Conservation (phyloP, 2,888 invertebrate genomes). For the Gryllus longicercus region DNA sequence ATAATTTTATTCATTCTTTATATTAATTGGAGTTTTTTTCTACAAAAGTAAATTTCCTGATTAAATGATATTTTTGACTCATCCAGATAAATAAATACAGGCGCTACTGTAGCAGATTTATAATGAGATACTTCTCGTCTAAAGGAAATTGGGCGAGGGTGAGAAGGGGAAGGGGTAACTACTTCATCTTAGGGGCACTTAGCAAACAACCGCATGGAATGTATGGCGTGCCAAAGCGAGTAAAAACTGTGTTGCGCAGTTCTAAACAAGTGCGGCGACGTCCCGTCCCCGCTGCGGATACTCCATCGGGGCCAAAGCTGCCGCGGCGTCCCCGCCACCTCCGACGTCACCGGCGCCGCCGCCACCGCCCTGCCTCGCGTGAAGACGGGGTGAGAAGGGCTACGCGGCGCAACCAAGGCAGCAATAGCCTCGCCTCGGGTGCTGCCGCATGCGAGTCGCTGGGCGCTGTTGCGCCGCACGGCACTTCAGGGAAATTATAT, state of each 20-base stretch:
- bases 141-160: no score
- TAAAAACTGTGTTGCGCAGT: not conserved
- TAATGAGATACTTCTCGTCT: no score
- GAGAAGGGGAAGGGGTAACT: not conserved
- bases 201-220: not conserved
- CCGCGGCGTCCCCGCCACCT: not conserved
- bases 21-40: no score
- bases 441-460: not conserved
- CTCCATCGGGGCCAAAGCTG: not conserved
- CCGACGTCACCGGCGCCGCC: not conserved
- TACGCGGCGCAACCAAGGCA: not conserved
- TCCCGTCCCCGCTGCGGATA: not conserved
- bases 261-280: not conserved
- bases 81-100: no score
- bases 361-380: no score
- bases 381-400: not conserved
- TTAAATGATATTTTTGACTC: no score
- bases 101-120: no score
- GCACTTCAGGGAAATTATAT: conserved; percentile 11
- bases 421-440: not conserved
- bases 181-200: not conserved
- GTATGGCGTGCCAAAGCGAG: not conserved
- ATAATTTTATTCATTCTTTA: no score
- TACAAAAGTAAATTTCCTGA: no score
- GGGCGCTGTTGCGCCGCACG: not conserved